Evolutionary conservation across 2,888 invertebrate genomes (phyloP), one percentile per base, ranked within the genome.

Genomic region (Lithosia quadra): DNA sequence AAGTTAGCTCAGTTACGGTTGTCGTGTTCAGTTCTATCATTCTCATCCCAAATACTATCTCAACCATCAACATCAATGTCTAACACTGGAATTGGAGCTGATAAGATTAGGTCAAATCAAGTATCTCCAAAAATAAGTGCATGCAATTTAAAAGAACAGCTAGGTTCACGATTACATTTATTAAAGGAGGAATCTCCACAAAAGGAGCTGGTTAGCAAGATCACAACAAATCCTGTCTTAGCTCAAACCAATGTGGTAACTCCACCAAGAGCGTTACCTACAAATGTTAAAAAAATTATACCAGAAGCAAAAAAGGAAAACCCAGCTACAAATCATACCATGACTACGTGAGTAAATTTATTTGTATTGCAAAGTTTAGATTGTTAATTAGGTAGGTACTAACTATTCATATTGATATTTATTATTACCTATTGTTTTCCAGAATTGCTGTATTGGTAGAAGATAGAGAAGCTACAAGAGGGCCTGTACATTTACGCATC

Each of bases 391-490:
- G 0, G 11, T n/a, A 28, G 11, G 28, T 28, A 28, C 28, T 28
- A 28, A 28, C 28, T 28, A 43, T 62, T 34, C 22, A 56, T 36
- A 39, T 63, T 43, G 28, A 13, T 49, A 49, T 61, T 28, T 55
- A 5, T 43, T 7, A 1, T 55, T 49, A 49, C 39, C 18, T 55
- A 5, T 43, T 7, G 4, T 55, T 22, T 53, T 63, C 22, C 89
- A 98, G 97, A 79, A 96, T 98, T 75, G 96, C 97, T 80, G 96
- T 98, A 92, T 97, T 97, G 91, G 97, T 98, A 55, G 98, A 98
- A 91, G 98, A 98, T 88, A 96, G 97, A 86, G 95, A 97, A 81
- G 97, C 97, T n/a, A 97, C 97, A 78, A 96, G 97, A 84, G 98
- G 98, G 0, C 98, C 98, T 11, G 96, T 98, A 84, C 96, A 96